These are phyloP conservation scores for Tadarida brasiliensis DNA, from an alignment of 2,797 vertebrate species.

Conservation along the genomic window DNA sequence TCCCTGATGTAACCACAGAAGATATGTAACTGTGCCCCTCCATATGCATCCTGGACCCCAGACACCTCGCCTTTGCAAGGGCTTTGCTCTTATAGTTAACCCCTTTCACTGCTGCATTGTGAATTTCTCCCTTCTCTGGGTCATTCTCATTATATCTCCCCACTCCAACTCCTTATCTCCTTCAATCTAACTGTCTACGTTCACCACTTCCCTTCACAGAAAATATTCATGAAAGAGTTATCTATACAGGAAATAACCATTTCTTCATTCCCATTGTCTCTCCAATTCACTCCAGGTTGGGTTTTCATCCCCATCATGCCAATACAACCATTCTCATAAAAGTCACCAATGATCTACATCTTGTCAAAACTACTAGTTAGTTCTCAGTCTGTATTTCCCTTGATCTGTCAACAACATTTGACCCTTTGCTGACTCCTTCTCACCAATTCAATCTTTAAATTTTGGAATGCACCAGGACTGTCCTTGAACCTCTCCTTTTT, in stretches of 20 bases:
- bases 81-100: not conserved
- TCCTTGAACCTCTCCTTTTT: not conserved
- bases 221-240: not conserved
- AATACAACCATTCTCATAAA: not conserved
- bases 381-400: not conserved
- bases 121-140: not conserved
- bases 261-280: not conserved
- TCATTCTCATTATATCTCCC: not conserved
- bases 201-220: not conserved
- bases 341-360: not conserved
- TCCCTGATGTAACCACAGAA: not conserved
- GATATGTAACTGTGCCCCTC: not conserved
- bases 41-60: not conserved
- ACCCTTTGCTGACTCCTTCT: not conserved
- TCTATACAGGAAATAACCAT: not conserved
- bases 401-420: not conserved
- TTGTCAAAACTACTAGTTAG: not conserved
- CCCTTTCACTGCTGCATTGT: not conserved
- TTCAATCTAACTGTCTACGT: not conserved
- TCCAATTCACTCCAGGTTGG: not conserved
- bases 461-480: not conserved
- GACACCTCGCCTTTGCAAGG: not conserved
- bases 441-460: not conserved
- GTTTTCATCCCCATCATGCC: not conserved
- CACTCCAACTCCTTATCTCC: not conserved